Base-by-base conservation (phyloP, 2,888 invertebrate species). In the Spodoptera littoralis region DNA sequence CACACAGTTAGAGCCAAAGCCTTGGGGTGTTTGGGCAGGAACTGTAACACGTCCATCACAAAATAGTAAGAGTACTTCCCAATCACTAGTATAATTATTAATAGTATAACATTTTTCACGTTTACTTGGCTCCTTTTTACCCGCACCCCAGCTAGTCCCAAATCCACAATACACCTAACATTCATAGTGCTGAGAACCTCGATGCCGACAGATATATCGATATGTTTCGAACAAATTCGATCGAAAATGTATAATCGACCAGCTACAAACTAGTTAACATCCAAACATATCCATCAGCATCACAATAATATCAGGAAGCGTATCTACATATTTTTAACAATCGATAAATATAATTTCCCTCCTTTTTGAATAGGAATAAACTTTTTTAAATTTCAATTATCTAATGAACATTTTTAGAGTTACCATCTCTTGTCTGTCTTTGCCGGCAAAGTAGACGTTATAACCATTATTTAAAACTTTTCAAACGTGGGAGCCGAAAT, bases 261-360 rank as follows among this genome's bases (percentile, higher is more conserved):
- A 1, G 9, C 36, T 5, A 27, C 27, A 27, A 36, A 36, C 36
- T 36, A 36, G 5, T 36, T 36, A 36, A 41, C 22, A 47, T 18
- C 44, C 22, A 50, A 46, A 47, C 30, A 42, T 63, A 70, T 79
- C 67, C 68, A 68, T 54, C 65, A 57, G 63, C 70, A 73, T 47
- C 64, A 22, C n/a, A 22, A 48, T 50, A 55, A 61, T 73, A 73
- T 82, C 67, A 63, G 77, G 65, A 76, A 85, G 80, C 82, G 65
- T 68, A 77, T 77, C 74, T 65, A 77, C 63, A 66, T 18, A 18
- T 70, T 58, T 71, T 75, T 64, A 75, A 74, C 77, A 75, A 51
- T 74, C 60, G 69, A 76, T 75, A 78, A 70, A 76, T 70, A 74
- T 77, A 70, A 70, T 57, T 67, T 52, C 24, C 54, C 48, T 52